Evolutionary conservation across 2,888 invertebrate genomes (phyloP).

Genomic region (Keiferia lycopersicella): DNA sequence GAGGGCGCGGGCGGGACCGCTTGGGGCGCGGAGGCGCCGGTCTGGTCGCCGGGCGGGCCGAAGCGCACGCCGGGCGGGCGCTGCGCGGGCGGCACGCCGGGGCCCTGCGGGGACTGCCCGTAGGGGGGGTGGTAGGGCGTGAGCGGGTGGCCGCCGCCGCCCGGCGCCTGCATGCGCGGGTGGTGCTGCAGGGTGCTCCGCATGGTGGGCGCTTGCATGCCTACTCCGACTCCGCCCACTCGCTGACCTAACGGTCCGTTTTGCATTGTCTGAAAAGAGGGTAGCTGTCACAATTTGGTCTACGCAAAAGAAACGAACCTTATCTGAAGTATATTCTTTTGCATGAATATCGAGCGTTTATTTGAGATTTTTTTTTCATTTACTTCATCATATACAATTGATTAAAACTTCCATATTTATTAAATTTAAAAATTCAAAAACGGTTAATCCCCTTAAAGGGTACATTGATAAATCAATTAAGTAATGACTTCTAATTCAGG

Average conservation of each 20-base stretch:
- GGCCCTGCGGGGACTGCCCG: slow-evolving; percentile 77
- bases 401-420: not conserved
- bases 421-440: not conserved
- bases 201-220: slow-evolving; percentile 77
- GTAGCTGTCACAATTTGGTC: not conserved
- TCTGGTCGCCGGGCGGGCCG: slow-evolving; percentile 79
- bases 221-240: slow-evolving; percentile 59
- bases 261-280: slow-evolving; percentile 81
- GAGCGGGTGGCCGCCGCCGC: slow-evolving; percentile 78
- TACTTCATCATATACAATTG: not conserved
- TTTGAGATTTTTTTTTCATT: not conserved
- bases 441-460: not conserved
- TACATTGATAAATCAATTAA: not conserved
- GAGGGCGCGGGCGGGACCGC: slow-evolving; percentile 90
- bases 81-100: slow-evolving; percentile 54
- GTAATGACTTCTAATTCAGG: not conserved
- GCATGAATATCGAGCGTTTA: too few species aligned
- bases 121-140: slow-evolving; percentile 82
- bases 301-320: not conserved
- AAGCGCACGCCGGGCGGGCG: slow-evolving; percentile 75
- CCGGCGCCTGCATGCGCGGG: slow-evolving; percentile 70
- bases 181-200: slow-evolving; percentile 83
- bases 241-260: slow-evolving; percentile 88
- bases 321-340: too few species aligned
- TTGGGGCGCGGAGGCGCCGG: slow-evolving; percentile 85